Conservation (phyloP, 2,888 invertebrate species). For the Apodemia hepburni region DNA sequence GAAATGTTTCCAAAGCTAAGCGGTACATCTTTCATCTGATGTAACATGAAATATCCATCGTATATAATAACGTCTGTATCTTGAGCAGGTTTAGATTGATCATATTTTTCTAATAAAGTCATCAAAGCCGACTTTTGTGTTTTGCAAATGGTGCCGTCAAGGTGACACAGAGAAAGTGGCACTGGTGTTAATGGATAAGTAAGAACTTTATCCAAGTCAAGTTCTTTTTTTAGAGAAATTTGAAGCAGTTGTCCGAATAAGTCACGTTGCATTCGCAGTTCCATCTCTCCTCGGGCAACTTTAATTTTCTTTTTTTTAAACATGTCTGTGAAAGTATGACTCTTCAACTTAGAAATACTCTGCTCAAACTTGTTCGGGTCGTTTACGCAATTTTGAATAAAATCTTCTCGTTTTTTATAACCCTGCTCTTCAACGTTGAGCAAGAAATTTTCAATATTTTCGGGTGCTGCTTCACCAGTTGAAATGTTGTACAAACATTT, state of each 20-base stretch:
- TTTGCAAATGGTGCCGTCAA: constrained; percentile 20
- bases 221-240: constrained; percentile 31
- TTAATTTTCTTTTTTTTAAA: constrained; percentile 21
- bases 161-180: constrained; percentile 27
- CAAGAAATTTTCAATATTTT: too few relatives aligned
- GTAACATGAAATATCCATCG: constrained; percentile 1
- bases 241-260: constrained; percentile 32
- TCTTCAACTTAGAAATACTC: background rate
- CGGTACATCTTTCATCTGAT: background rate
- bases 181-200: constrained; percentile 14
- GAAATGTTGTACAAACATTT: too few relatives aligned
- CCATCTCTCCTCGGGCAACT: constrained; percentile 24
- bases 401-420: constrained; percentile 14
- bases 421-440: background rate
- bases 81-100: background rate
- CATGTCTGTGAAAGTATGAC: constrained; percentile 18
- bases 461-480: too few relatives aligned
- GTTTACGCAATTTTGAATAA: constrained; percentile 16
- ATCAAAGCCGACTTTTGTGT: background rate
- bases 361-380: too few relatives aligned
- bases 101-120: background rate
- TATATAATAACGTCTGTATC: background rate
- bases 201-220: constrained; percentile 21
- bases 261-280: constrained; percentile 27
- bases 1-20: background rate